Evolutionary conservation across 2,888 invertebrate species (phyloP).

Genomic region (Silvanus unidentatus): DNA sequence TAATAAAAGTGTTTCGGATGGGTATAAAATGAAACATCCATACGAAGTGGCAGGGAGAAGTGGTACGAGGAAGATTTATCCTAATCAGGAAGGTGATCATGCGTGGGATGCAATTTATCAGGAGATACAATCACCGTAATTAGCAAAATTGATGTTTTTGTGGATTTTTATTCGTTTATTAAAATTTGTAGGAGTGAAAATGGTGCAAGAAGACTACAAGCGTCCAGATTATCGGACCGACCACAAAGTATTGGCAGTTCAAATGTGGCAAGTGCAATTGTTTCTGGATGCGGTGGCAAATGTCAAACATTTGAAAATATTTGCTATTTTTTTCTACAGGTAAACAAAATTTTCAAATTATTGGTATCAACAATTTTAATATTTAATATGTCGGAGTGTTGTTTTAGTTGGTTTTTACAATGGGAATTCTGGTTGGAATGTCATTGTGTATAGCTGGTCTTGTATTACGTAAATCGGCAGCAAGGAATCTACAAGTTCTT

Average conservation of each 20-base stretch:
- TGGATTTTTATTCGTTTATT: not conserved
- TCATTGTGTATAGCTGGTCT: constrained; percentile 61
- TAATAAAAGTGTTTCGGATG: too few species aligned
- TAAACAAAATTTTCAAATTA: constrained; percentile 37
- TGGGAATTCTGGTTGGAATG: constrained; percentile 60
- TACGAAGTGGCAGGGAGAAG: not conserved
- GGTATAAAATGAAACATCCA: not conserved
- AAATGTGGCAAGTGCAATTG: constrained; percentile 48
- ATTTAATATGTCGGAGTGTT: constrained; percentile 4
- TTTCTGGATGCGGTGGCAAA: constrained; percentile 64
- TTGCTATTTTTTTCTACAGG: constrained; percentile 65
- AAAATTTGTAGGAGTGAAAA: not conserved
- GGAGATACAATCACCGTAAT: constrained; percentile 34
- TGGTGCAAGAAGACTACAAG: constrained; percentile 17
- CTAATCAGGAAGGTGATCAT: constrained; percentile 19
- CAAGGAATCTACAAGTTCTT: constrained; percentile 59
- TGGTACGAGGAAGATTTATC: constrained; percentile 24
- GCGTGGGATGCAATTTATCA: constrained; percentile 32
- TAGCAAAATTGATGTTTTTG: too few species aligned
- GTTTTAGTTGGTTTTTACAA: constrained; percentile 58
- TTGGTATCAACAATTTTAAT: not conserved
- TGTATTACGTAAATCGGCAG: constrained; percentile 57
- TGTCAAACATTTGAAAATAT: constrained; percentile 66
- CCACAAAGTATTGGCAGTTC: constrained; percentile 42
- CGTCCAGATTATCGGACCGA: constrained; percentile 31